A percentile compares a stretch with the other conserved stretches of the same genome.
Evolutionary conservation across 2,113 vertebrate genomes (phyloP).

Genomic region (Psammodynastes pulverulentus): DNA sequence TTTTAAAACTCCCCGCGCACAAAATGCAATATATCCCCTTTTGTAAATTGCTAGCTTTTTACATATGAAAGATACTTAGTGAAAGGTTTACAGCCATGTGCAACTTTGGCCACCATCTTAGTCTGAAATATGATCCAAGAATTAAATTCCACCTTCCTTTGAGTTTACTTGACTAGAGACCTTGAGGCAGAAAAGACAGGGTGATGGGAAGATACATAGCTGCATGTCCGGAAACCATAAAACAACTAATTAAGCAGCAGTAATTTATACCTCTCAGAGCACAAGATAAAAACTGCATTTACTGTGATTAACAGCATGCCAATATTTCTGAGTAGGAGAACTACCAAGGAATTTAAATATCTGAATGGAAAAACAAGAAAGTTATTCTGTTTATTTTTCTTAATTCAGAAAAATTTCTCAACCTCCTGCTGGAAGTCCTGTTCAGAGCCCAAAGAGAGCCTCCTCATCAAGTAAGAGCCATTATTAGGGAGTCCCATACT

Average conservation of each 20-base stretch:
- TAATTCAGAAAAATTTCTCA: neutral
- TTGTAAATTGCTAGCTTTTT: neutral
- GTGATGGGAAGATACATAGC: accelerated
- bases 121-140: neutral
- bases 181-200: accelerated
- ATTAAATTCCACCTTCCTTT: neutral
- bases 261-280: neutral
- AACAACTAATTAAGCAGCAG: slow-evolving; percentile 5
- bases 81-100: neutral
- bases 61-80: neutral
- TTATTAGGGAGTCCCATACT: neutral
- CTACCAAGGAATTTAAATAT: neutral
- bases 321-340: neutral
- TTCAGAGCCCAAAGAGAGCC: neutral
- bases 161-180: neutral
- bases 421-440: neutral
- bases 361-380: neutral
- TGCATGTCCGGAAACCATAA: neutral
- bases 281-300: neutral
- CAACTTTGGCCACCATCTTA: neutral
- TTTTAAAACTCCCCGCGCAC: neutral
- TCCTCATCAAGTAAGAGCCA: neutral
- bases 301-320: neutral
- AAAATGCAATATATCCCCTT: neutral
- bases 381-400: neutral